Evolutionary conservation across 2,113 vertebrate species (phyloP), one percentile per base, ranked within the genome.

Genomic region (Perca fluviatilis): DNA sequence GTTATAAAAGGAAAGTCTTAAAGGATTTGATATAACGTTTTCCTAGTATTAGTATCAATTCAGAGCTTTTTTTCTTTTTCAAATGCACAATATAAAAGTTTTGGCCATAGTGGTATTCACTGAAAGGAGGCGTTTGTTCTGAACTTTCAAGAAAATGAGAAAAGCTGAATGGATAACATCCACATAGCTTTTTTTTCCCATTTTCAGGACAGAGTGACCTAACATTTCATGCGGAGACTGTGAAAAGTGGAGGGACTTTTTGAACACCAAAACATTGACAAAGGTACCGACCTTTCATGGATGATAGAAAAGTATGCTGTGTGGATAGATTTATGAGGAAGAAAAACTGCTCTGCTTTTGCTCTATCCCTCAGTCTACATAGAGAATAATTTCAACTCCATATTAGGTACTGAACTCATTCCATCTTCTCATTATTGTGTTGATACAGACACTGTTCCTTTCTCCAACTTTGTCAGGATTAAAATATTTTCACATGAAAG

Each of bases 401-500:
- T 43, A 70, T 82, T 73, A 64, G 70, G 75, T 53, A 54, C 56
- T 70, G 67, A 85, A 80, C 82, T 87, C 54, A 76, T 78, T 86
- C 78, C 66, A 73, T 90, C 74, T 81, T 72, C 77, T 80, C 64
- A 83, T 88, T 86, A 85, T 89, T 65, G 5, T 80, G 71, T 73
- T 77, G 67, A 84, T 77, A 70, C 80, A 84, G 79, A 46, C 9
- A 1, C 50, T 65, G 21, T 78, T 84, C 88, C 40, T 36, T 72
- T 6, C 30, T 53, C n/a, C 46, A 25, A 56, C 70, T 82, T 88
- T 89, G 77, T 87, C 76, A 51, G 79, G 88, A 87, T 86, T 90
- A 72, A 81, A 90, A 89, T 88, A 80, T 86, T 86, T 88, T 83
- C 53, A 86, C 76, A 82, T 86, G 66, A 90, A 93, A 91, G 86